Base-by-base conservation (phyloP, 2,888 invertebrate genomes). In the Nowickia ferox region DNA sequence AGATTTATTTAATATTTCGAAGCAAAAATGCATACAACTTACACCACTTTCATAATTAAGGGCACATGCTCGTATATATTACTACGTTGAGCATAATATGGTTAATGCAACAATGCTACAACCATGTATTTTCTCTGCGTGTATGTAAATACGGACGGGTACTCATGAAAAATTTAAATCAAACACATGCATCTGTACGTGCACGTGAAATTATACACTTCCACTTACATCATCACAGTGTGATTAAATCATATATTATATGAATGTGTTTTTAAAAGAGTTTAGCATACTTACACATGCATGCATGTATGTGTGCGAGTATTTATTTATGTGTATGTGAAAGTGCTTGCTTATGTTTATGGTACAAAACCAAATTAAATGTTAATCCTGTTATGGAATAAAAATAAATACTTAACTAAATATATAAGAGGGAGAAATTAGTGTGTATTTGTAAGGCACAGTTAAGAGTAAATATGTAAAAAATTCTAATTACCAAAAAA, bases 361-460 rank as follows among this genome's bases (percentile, higher is more conserved):
- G 48, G 3, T 11, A 10, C 59, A n/a, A n/a, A n/a, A n/a, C n/a
- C 42, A 17, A 17, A 59, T 72, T 55, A 63, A 57, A 63, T 40
- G 66, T 74, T 74, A 57, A 74, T 51, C 42, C 30, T 57, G 57
- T 11, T 5, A 57, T 42, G 17, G 11, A 63, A 44, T n/a, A n/a
- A 65, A 72, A 63, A 38, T n/a, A 55, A 44, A 40, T 40, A 75
- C 10, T 74, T 38, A 48, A 59, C 13, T 13, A 22, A 8, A n/a
- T 22, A 17, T 8, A 42, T 15, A n/a, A 51, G 30, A n/a, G n/a
- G 11, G 2, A 46, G 1, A 44, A 15, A 2, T 15, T n/a, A 9
- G 5, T 30, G 5, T 30, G 6, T 30, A 40, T 17, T 13, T 38
- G 2, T 17, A 17, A 44, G 17, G 2, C 22, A 66, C 77, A 77